Conservation (phyloP, 2,113 vertebrate genomes). For the Phycodurus eques region DNA sequence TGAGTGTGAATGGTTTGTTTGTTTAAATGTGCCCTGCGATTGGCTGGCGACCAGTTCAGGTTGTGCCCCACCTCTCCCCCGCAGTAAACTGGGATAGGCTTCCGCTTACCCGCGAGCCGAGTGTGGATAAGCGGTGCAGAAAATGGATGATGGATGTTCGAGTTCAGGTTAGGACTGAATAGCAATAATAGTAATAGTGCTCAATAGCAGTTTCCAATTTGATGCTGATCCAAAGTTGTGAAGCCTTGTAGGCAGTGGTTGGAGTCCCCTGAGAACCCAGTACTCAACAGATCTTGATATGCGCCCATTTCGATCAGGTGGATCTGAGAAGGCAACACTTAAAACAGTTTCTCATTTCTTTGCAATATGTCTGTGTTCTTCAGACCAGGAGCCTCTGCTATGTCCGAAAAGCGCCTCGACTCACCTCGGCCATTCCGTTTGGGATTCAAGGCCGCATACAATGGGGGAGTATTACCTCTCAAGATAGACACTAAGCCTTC, state of each 20-base stretch:
- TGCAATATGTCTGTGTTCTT: neutral
- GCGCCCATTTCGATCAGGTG: neutral
- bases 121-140: too few species aligned
- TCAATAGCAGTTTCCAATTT: neutral
- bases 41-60: too few species aligned
- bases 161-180: neutral
- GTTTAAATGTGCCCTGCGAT: too few species aligned
- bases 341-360: neutral
- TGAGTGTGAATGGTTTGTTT: too few species aligned
- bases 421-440: slow-evolving; percentile 1
- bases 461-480: slow-evolving; percentile 50
- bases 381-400: neutral
- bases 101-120: too few species aligned
- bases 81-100: too few species aligned
- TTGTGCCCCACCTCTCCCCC: too few species aligned
- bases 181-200: neutral
- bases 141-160: neutral
- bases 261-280: neutral
- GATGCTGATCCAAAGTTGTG: neutral
- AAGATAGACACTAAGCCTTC: slow-evolving; percentile 46
- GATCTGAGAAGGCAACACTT: neutral
- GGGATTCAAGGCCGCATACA: slow-evolving; percentile 49
- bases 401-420: neutral
- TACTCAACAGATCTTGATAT: neutral
- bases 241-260: neutral